Percentiles rank a stretch among this genome's conserved stretches.
Evolutionary conservation across 2,113 vertebrate genomes (phyloP).

Genomic region (Melanerpes aurifrons): DNA sequence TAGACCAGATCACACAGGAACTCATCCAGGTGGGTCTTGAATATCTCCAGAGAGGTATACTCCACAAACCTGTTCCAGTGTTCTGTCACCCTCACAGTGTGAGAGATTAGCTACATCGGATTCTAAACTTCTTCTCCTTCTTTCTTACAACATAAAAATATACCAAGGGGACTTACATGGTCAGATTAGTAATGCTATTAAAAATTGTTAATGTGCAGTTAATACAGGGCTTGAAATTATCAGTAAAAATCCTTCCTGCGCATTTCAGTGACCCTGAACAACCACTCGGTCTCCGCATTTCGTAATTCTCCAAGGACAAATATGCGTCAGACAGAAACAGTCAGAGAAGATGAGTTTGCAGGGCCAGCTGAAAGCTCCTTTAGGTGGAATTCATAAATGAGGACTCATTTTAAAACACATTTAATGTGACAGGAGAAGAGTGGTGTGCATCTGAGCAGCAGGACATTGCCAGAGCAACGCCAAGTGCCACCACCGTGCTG

Average conservation of each 20-base stretch:
- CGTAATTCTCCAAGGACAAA: constrained; percentile 27
- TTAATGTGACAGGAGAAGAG: background rate
- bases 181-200: background rate
- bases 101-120: background rate
- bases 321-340: background rate
- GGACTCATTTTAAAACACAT: background rate
- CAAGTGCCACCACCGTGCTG: background rate
- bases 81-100: no score
- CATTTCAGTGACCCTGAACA: constrained; percentile 43
- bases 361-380: constrained; percentile 10
- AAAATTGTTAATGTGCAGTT: background rate
- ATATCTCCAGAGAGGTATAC: no score
- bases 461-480: background rate
- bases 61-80: no score
- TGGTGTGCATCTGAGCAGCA: background rate
- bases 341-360: background rate
- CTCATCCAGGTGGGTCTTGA: no score
- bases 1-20: no score
- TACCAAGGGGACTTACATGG: background rate
- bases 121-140: background rate
- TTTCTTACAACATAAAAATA: background rate
- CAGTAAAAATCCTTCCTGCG: constrained; percentile 32
- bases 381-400: background rate
- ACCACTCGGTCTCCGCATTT: constrained; percentile 5
- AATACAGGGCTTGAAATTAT: constrained; percentile 17